Percentiles rank a stretch among this genome's conserved stretches.
Conservation (phyloP, 2,113 vertebrate species). For the Aphelocoma coerulescens region DNA sequence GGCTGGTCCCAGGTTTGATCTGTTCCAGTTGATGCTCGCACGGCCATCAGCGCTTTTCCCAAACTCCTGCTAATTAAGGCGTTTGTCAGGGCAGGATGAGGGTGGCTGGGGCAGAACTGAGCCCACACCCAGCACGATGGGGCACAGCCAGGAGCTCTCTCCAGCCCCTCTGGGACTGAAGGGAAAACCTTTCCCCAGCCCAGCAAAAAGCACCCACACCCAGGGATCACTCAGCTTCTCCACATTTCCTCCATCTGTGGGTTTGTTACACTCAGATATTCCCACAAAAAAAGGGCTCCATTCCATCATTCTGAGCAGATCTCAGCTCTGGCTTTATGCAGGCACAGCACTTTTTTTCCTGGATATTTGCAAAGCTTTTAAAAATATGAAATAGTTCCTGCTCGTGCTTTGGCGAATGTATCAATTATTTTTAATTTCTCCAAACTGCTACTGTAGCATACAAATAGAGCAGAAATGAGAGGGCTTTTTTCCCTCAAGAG, state of each 20-base stretch:
- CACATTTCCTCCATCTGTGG: neutral
- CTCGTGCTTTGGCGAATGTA: conserved; percentile 21
- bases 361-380: conserved; percentile 60
- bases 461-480: conserved; percentile 22
- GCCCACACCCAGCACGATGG: neutral
- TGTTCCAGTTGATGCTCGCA: neutral
- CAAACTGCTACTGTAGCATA: conserved; percentile 19
- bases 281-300: neutral
- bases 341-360: conserved; percentile 32
- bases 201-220: neutral
- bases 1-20: neutral
- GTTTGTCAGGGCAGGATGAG: neutral
- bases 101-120: neutral
- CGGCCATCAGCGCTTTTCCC: neutral
- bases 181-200: neutral
- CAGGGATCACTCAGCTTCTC: neutral
- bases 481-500: neutral
- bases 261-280: neutral
- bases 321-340: neutral
- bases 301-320: neutral
- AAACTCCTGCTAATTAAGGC: conserved; percentile 36
- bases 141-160: neutral
- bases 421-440: conserved; percentile 65
- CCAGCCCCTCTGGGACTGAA: neutral
- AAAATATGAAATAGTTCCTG: conserved; percentile 44